Conservation (phyloP, 2,888 invertebrate genomes). For the Scotopteryx bipunctaria region DNA sequence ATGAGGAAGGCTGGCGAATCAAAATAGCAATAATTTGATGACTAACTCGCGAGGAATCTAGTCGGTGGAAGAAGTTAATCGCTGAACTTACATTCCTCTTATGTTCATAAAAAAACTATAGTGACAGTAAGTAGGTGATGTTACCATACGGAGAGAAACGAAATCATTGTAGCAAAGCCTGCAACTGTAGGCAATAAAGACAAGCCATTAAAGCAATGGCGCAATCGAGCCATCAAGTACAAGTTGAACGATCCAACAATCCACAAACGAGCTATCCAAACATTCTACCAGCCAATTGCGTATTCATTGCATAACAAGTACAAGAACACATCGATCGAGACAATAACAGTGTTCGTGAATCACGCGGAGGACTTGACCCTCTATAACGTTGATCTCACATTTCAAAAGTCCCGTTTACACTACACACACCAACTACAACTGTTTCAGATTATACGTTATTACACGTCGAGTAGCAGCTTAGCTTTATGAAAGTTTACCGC, state of each 20-base stretch:
- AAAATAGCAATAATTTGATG: slow-evolving; percentile 1
- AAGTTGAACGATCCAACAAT: slow-evolving; percentile 18
- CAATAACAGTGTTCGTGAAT: slow-evolving; percentile 13
- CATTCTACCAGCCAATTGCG: slow-evolving; percentile 20
- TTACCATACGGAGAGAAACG: slow-evolving; percentile 6
- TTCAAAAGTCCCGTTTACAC: not conserved
- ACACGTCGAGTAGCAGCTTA: too few relatives aligned
- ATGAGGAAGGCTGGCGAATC: slow-evolving; percentile 3
- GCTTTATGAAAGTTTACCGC: too few relatives aligned
- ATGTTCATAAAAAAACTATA: too few relatives aligned
- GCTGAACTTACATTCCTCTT: not conserved
- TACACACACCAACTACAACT: not conserved
- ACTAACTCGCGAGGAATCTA: not conserved
- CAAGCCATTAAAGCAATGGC: slow-evolving; percentile 25
- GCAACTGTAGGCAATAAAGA: slow-evolving; percentile 19
- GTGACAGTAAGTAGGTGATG: too few relatives aligned
- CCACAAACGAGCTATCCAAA: slow-evolving; percentile 14
- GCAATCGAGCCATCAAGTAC: slow-evolving; percentile 18
- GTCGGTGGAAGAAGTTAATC: not conserved
- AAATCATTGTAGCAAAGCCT: slow-evolving; percentile 11
- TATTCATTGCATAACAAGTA: slow-evolving; percentile 20
- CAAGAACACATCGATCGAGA: slow-evolving; percentile 10
- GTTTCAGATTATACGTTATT: not conserved
- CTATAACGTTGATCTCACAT: slow-evolving; percentile 8
- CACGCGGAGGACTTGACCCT: slow-evolving; percentile 10